Conservation (phyloP, 2,797 vertebrate species). For the Lutjanus campechanus region DNA sequence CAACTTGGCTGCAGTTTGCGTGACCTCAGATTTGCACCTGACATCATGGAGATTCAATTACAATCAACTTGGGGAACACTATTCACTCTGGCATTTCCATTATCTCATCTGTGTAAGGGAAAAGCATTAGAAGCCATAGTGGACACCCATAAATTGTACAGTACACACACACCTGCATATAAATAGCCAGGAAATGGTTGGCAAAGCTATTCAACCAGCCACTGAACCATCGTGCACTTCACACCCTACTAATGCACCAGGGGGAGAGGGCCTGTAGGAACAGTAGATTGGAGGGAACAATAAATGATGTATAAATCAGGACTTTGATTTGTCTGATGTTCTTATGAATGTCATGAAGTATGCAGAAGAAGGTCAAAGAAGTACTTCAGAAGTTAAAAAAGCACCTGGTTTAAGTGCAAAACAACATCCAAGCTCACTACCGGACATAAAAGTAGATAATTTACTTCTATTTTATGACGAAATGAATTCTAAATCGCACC, state of each 20-base stretch:
- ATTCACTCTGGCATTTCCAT: slow-evolving; percentile 78
- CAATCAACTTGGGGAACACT: slow-evolving; percentile 64
- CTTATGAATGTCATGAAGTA: slow-evolving; percentile 21
- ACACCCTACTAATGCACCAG: slow-evolving; percentile 54
- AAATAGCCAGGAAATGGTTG: slow-evolving; percentile 65
- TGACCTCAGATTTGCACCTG: slow-evolving; percentile 63
- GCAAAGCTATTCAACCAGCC: slow-evolving; percentile 59
- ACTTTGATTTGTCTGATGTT: slow-evolving; percentile 36
- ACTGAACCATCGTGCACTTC: slow-evolving; percentile 48
- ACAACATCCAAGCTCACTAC: neutral
- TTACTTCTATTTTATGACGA: slow-evolving; percentile 9
- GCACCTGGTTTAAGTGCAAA: slow-evolving; percentile 2
- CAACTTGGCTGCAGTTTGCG: slow-evolving; percentile 38
- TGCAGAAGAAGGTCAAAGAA: slow-evolving; percentile 49
- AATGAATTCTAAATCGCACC: slow-evolving; percentile 23
- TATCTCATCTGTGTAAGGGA: slow-evolving; percentile 70
- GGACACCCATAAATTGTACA: slow-evolving; percentile 67
- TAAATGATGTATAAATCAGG: slow-evolving; percentile 52
- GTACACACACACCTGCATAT: slow-evolving; percentile 72
- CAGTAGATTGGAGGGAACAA: slow-evolving; percentile 28
- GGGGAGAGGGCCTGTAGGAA: slow-evolving; percentile 18
- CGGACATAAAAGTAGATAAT: slow-evolving; percentile 4
- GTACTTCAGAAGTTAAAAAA: slow-evolving; percentile 24
- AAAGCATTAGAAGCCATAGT: slow-evolving; percentile 63
- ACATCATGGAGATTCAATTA: slow-evolving; percentile 65